phyloP scores from a whole-genome alignment of 2,888 invertebrate species.

The Xestia c-nigrum region DNA sequence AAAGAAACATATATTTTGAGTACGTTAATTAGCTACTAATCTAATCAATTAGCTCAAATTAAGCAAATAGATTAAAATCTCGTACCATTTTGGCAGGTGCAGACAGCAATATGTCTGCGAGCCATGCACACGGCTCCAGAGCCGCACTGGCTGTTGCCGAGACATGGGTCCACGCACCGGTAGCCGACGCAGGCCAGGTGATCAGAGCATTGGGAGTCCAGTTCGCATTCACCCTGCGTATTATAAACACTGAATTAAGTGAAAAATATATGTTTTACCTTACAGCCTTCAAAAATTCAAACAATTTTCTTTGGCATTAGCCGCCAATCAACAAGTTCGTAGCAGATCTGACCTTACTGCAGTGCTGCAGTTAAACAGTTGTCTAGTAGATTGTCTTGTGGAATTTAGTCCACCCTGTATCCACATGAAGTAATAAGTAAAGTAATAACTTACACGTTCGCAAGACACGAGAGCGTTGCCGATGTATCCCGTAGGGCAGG shows the following conservation, averaged over 20 bases:
- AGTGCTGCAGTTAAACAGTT: neutral
- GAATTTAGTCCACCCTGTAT: neutral
- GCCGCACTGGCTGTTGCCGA: constrained; percentile 93
- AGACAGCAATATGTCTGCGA: constrained; percentile 94
- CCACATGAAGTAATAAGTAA: neutral
- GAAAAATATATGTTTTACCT: neutral
- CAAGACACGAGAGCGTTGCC: constrained; percentile 94
- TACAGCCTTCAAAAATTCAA: neutral
- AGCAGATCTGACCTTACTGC: neutral
- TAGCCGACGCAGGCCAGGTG: constrained; percentile 95
- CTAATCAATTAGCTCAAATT: neutral
- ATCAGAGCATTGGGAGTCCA: constrained; percentile 94
- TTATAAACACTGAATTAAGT: constrained; percentile 11
- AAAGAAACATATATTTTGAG: neutral
- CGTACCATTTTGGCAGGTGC: constrained; percentile 93
- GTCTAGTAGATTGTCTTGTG: neutral
- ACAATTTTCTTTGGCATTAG: neutral
- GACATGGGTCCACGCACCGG: constrained; percentile 93
- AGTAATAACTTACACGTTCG: constrained; percentile 85
- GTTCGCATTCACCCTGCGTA: constrained; percentile 94
- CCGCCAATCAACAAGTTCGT: neutral
- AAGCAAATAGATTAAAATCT: neutral
- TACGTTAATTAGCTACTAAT: neutral
- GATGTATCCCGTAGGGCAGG: constrained; percentile 94
- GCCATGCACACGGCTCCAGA: constrained; percentile 94